These are phyloP conservation scores for Isoperla grammatica DNA, from an alignment of 2,888 invertebrate genomes.

Conservation along the genomic window DNA sequence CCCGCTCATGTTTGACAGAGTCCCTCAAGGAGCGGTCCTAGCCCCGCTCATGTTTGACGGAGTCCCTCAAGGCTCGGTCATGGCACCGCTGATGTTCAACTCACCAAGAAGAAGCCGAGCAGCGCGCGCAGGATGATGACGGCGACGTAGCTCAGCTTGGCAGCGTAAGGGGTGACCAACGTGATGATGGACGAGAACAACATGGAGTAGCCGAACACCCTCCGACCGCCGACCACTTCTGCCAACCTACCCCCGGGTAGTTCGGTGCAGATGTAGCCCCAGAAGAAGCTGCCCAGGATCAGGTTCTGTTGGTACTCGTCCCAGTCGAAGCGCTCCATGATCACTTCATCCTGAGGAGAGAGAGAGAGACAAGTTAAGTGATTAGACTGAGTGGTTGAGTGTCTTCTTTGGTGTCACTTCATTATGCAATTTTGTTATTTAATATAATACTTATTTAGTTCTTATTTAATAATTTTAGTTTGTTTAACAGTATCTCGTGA, in stretches of 20 bases:
- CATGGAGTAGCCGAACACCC: slow-evolving; percentile 84
- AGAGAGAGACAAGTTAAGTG: background rate
- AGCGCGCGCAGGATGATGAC: slow-evolving; percentile 66
- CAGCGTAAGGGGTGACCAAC: slow-evolving; percentile 71
- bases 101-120: slow-evolving; percentile 66
- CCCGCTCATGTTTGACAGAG: no score
- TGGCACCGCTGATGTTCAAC: no score
- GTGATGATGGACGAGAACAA: slow-evolving; percentile 75
- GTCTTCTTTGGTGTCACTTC: no score
- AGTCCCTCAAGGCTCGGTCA: no score
- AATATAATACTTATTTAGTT: no score
- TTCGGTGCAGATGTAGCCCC: slow-evolving; percentile 87
- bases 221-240: slow-evolving; percentile 74
- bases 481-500: no score
- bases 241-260: slow-evolving; percentile 82
- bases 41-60: no score
- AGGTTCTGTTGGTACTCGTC: slow-evolving; percentile 71
- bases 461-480: no score
- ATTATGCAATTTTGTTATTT: no score
- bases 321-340: slow-evolving; percentile 61
- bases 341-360: slow-evolving; percentile 28
- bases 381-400: background rate
- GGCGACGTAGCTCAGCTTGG: slow-evolving; percentile 61
- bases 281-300: slow-evolving; percentile 83
- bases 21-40: no score